Conservation (phyloP, 2,888 invertebrate genomes). For the Xylota segnis region DNA sequence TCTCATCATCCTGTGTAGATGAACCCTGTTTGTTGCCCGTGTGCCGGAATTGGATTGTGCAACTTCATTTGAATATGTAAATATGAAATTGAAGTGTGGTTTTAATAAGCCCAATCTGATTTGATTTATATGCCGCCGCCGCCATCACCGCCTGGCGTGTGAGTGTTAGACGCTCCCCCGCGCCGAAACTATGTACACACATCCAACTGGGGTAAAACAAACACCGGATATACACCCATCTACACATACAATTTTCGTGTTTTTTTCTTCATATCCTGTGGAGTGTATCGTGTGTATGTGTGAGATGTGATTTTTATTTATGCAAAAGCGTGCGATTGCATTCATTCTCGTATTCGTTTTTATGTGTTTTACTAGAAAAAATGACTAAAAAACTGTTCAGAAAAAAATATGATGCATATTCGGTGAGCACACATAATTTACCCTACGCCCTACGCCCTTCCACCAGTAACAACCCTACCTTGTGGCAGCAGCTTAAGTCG, state of each 20-base stretch:
- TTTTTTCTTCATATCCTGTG: not conserved
- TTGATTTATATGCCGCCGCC: slow-evolving; percentile 68
- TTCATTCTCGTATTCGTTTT: slow-evolving; percentile 67
- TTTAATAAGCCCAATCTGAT: slow-evolving; percentile 71
- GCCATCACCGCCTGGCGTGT: slow-evolving; percentile 21
- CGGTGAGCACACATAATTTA: slow-evolving; percentile 68
- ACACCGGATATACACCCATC: slow-evolving; percentile 44
- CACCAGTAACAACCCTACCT: slow-evolving; percentile 34
- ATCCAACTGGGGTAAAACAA: slow-evolving; percentile 36
- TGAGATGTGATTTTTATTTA: slow-evolving; percentile 72
- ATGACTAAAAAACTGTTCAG: slow-evolving; percentile 20
- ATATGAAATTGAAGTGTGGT: slow-evolving; percentile 71
- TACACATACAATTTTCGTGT: slow-evolving; percentile 21
- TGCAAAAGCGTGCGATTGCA: slow-evolving; percentile 71
- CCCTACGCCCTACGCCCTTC: slow-evolving; percentile 19
- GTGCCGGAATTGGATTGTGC: slow-evolving; percentile 62
- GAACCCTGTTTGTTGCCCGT: slow-evolving; percentile 36
- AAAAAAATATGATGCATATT: slow-evolving; percentile 73
- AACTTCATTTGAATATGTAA: slow-evolving; percentile 75
- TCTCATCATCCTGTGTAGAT: slow-evolving; percentile 30
- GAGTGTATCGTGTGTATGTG: slow-evolving; percentile 31
- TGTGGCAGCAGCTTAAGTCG: slow-evolving; percentile 47
- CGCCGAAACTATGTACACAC: not conserved
- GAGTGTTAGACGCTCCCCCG: slow-evolving; percentile 29
- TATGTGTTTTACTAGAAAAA: slow-evolving; percentile 53